Conservation (phyloP, 2,888 invertebrate species). For the Macrophya annulata region DNA sequence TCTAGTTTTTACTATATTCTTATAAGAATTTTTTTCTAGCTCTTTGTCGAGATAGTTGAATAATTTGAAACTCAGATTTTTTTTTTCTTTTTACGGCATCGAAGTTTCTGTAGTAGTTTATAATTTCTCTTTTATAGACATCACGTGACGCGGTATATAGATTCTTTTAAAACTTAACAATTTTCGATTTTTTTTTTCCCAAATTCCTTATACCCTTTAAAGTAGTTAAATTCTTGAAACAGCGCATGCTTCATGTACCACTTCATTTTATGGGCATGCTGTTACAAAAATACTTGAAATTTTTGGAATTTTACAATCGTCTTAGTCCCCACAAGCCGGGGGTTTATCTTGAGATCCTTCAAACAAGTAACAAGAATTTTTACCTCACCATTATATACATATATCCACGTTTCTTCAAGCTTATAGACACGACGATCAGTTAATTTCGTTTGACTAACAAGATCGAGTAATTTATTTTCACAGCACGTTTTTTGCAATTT, state of each 20-base stretch:
- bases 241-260: not conserved
- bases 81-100: not conserved
- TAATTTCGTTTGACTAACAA: not conserved
- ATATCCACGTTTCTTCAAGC: not conserved
- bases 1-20: not conserved
- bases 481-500: not conserved
- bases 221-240: constrained; percentile 1
- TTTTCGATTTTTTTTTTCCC: no score
- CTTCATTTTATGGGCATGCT: not conserved
- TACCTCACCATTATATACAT: not conserved
- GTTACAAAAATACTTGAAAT: constrained; percentile 1
- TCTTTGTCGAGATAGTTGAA: not conserved
- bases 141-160: not conserved
- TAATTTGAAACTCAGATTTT: not conserved
- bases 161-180: not conserved
- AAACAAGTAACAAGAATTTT: not conserved
- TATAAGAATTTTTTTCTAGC: not conserved
- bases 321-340: not conserved
- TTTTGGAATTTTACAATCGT: constrained; percentile 2
- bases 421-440: not conserved
- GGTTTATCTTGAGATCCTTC: not conserved
- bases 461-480: not conserved
- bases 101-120: not conserved
- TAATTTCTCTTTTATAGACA: not conserved
- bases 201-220: not conserved